Evolutionary conservation across 2,797 vertebrate species (phyloP).

Genomic region (Muscicapa comitata): DNA sequence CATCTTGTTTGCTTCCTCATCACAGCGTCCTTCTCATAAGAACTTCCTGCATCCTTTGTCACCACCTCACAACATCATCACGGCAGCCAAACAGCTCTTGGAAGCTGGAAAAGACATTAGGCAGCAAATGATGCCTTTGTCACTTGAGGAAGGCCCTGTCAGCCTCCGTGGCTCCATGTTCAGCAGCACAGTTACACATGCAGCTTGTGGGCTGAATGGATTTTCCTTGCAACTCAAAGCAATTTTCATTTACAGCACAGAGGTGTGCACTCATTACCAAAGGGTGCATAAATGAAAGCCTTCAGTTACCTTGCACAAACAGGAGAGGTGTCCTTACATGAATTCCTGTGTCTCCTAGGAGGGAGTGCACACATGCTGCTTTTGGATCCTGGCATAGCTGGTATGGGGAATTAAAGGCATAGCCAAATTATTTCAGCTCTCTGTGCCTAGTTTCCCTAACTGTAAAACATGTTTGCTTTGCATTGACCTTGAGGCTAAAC

Average conservation of each 20-base stretch:
- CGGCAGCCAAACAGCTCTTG: not conserved
- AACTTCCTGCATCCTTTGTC: slow-evolving; percentile 43
- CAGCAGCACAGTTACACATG: not conserved
- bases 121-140: not conserved
- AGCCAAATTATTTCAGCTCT: not conserved
- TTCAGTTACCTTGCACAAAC: not conserved
- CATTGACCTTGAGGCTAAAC: not conserved
- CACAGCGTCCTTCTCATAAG: slow-evolving; percentile 1
- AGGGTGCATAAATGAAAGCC: not conserved
- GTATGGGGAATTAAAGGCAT: not conserved
- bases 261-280: not conserved
- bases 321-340: not conserved
- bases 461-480: not conserved
- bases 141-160: not conserved
- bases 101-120: slow-evolving; percentile 33
- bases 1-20: slow-evolving; percentile 20
- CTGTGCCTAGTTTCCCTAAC: not conserved
- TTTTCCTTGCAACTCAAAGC: slow-evolving; percentile 31
- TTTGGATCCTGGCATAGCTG: not conserved
- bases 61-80: not conserved
- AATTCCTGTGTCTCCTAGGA: not conserved
- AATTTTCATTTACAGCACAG: not conserved
- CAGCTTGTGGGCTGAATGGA: not conserved
- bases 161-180: not conserved
- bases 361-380: not conserved